Evolutionary conservation across 2,797 vertebrate species (phyloP).

Genomic region (Calcarius lapponicus): DNA sequence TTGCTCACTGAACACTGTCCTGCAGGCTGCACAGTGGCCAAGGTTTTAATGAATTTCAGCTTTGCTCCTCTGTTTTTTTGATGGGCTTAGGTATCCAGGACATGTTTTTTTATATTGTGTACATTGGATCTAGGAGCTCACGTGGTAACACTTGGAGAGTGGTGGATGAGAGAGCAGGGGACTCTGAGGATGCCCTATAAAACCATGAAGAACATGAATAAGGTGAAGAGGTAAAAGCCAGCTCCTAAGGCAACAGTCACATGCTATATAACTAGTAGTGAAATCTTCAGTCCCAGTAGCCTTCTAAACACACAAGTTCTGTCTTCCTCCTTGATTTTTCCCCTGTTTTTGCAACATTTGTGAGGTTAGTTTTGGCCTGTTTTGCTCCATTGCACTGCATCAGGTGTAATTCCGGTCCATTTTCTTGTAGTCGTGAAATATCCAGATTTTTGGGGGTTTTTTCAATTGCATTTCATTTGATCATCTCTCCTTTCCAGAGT

Average conservation of each 20-base stretch:
- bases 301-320: neutral
- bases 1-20: neutral
- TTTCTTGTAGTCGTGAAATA: too few species aligned
- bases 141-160: neutral
- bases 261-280: neutral
- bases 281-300: neutral
- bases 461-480: too few species aligned
- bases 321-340: too few species aligned
- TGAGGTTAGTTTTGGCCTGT: too few species aligned
- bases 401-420: too few species aligned
- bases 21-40: neutral
- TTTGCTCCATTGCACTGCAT: too few species aligned
- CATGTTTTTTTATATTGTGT: neutral
- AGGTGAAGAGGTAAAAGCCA: neutral
- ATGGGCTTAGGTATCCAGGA: neutral
- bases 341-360: too few species aligned
- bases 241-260: neutral
- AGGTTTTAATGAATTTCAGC: neutral
- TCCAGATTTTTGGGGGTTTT: too few species aligned
- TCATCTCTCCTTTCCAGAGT: too few species aligned
- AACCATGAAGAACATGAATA: neutral
- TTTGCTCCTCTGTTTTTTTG: neutral
- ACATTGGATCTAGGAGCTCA: accelerated
- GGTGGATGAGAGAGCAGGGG: neutral
- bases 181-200: neutral